These are phyloP conservation scores for Sorex araneus DNA, from an alignment of 2,113 vertebrate genomes.

Conservation along the genomic window DNA sequence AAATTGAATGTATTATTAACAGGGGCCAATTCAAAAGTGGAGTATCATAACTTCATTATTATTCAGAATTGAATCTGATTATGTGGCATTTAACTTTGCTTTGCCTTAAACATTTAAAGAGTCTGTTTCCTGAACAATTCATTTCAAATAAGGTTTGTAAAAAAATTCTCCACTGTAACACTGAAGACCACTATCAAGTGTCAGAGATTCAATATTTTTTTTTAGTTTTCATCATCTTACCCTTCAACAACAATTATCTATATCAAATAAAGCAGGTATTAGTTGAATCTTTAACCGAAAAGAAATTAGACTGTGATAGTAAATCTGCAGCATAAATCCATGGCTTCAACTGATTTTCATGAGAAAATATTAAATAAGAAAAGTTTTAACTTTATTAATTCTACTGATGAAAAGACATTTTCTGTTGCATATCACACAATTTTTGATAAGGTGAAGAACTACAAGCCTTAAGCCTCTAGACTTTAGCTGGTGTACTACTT, in stretches of 20 bases:
- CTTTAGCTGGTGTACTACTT: constrained; percentile 81
- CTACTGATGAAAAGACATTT: constrained; percentile 85
- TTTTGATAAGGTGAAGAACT: constrained; percentile 74
- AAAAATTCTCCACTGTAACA: constrained; percentile 82
- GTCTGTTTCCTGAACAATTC: constrained; percentile 71
- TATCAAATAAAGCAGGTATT: constrained; percentile 87
- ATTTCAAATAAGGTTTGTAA: constrained; percentile 72
- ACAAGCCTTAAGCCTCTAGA: constrained; percentile 79
- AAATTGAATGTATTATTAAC: constrained; percentile 56
- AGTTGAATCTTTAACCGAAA: constrained; percentile 82
- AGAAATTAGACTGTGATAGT: constrained; percentile 81
- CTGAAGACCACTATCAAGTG: constrained; percentile 86
- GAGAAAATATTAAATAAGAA: constrained; percentile 86
- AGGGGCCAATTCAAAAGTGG: background rate
- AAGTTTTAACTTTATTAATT: constrained; percentile 86
- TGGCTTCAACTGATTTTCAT: constrained; percentile 73
- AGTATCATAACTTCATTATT: constrained; percentile 27
- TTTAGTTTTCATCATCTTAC: too few species aligned
- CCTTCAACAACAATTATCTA: constrained; percentile 85
- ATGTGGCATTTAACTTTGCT: background rate
- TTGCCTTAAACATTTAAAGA: constrained; percentile 74
- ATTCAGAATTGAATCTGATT: constrained; percentile 47
- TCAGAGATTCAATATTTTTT: constrained; percentile 80
- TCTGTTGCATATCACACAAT: constrained; percentile 79
- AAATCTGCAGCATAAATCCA: constrained; percentile 81